Conservation (phyloP, 2,113 vertebrate species). For the Clarias gariepinus region DNA sequence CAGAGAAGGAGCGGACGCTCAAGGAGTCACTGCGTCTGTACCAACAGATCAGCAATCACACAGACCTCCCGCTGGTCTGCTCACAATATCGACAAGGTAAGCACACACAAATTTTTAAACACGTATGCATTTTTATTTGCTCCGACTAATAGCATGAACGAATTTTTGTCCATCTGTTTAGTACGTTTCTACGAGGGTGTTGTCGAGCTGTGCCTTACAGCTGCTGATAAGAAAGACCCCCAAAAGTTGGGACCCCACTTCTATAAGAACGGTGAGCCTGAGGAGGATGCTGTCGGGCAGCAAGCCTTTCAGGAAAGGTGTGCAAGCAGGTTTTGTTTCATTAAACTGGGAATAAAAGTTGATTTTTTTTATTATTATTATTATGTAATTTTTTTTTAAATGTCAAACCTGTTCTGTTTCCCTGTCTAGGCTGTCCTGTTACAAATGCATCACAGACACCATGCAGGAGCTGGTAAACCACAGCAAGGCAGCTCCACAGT, state of each 20-base stretch:
- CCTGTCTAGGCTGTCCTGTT: slow-evolving; percentile 82
- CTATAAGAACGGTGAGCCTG: slow-evolving; percentile 97
- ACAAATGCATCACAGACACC: slow-evolving; percentile 96
- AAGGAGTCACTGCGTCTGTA: slow-evolving; percentile 91
- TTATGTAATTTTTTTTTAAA: too few species aligned
- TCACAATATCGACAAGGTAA: slow-evolving; percentile 92
- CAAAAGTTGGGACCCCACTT: slow-evolving; percentile 95
- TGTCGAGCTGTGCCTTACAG: slow-evolving; percentile 90
- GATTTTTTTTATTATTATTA: neutral
- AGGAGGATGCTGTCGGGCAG: slow-evolving; percentile 86
- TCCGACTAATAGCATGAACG: neutral
- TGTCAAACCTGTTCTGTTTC: neutral
- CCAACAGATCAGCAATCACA: slow-evolving; percentile 93
- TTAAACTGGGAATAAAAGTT: neutral
- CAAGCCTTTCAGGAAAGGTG: slow-evolving; percentile 94
- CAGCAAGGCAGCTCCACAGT: slow-evolving; percentile 96
- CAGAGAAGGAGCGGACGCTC: slow-evolving; percentile 87
- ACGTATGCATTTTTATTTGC: too few species aligned
- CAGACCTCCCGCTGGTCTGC: slow-evolving; percentile 90
- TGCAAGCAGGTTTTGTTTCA: neutral
- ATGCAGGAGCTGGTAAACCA: slow-evolving; percentile 97
- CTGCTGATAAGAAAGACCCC: slow-evolving; percentile 94
- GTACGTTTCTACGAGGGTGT: slow-evolving; percentile 97
- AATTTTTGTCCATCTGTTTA: slow-evolving; percentile 50
- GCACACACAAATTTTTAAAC: neutral